Conservation (phyloP, 2,888 invertebrate species). For the Leptopterna dolabrata region DNA sequence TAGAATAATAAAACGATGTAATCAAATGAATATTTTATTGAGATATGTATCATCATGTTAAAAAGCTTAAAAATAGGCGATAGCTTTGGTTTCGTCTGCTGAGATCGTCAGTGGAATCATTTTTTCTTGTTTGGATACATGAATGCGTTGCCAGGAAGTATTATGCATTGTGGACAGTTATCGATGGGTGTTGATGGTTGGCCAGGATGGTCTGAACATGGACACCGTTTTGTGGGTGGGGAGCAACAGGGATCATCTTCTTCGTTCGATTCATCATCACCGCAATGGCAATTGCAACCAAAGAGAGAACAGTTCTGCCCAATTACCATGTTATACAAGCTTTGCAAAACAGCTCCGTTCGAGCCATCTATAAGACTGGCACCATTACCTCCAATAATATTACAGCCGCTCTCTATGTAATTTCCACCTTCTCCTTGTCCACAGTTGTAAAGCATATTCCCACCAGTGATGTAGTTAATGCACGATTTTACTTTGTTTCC, state of each 20-base stretch:
- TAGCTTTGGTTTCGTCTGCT: no score
- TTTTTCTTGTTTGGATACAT: no score
- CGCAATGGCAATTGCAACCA: background rate
- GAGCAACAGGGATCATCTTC: background rate
- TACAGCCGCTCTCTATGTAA: background rate
- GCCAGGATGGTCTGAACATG: background rate
- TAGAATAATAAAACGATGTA: no score
- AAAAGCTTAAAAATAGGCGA: no score
- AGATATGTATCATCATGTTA: no score
- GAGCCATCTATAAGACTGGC: background rate
- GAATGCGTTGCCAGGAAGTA: background rate
- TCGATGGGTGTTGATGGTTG: background rate
- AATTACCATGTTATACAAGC: constrained; percentile 3
- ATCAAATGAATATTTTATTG: no score
- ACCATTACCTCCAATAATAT: background rate
- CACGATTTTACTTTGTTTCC: background rate
- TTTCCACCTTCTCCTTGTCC: constrained; percentile 18
- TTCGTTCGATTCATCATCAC: background rate
- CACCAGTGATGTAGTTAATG: constrained; percentile 1
- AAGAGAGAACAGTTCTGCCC: background rate
- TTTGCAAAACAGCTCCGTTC: background rate
- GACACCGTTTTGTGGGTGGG: background rate
- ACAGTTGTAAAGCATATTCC: background rate
- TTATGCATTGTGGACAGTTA: background rate
- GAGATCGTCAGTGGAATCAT: no score